Percentiles rank a stretch among this genome's conserved stretches.
phyloP scores from a whole-genome alignment of 2,797 vertebrate species.

The Bufotes viridis region DNA sequence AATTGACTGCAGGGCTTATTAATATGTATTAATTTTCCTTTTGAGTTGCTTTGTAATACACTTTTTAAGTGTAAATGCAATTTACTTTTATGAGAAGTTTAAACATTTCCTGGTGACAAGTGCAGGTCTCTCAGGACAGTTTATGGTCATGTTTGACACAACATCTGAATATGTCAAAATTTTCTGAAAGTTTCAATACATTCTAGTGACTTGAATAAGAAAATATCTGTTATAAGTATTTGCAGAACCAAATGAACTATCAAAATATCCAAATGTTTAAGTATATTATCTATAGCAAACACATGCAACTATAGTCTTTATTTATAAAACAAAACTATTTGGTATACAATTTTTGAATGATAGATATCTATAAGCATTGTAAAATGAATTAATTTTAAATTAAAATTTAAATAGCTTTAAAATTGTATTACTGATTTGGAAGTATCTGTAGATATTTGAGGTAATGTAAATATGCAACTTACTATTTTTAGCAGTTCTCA shows the following conservation, averaged over 20 bases:
- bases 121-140: slow-evolving; percentile 49
- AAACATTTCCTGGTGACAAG: slow-evolving; percentile 57
- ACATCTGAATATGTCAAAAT: slow-evolving; percentile 27
- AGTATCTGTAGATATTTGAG: background rate
- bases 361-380: background rate
- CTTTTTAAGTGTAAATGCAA: slow-evolving; percentile 61
- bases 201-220: slow-evolving; percentile 32
- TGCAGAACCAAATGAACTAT: slow-evolving; percentile 14
- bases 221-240: background rate
- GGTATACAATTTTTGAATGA: background rate
- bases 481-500: background rate
- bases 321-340: background rate
- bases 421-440: background rate
- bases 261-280: background rate
- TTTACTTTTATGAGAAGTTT: slow-evolving; percentile 60
- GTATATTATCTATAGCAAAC: background rate
- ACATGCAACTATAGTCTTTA: background rate
- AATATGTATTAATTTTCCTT: slow-evolving; percentile 60
- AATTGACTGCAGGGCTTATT: slow-evolving; percentile 55
- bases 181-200: slow-evolving; percentile 28
- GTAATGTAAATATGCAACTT: background rate
- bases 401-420: background rate
- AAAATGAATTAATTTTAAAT: background rate
- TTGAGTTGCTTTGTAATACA: slow-evolving; percentile 45
- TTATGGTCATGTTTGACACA: slow-evolving; percentile 53